These are phyloP conservation scores for Sebastes trivittatus DNA, from an alignment of 2,797 vertebrate species.

Conservation along the genomic window DNA sequence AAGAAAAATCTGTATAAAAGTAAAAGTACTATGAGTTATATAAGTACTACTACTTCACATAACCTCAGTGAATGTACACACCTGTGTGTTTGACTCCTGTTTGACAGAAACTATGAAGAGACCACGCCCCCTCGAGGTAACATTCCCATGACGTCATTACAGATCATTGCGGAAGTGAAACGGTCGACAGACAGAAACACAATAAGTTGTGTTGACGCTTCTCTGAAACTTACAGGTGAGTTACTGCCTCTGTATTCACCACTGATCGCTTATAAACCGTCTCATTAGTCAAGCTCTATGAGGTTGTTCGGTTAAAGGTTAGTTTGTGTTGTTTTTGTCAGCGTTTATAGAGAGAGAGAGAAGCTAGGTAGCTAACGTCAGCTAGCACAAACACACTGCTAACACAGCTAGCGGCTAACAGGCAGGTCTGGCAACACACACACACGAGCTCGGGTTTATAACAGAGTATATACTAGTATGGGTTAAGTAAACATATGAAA, in stretches of 20 bases:
- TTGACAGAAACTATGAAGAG: not conserved
- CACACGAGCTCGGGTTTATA: fast-evolving
- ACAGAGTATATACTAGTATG: fast-evolving
- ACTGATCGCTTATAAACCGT: fast-evolving
- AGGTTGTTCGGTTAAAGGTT: not conserved
- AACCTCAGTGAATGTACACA: not conserved
- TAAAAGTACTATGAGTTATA: not conserved
- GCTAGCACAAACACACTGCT: slow-evolving; percentile 41
- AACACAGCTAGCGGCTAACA: slow-evolving; percentile 35
- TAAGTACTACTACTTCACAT: not conserved
- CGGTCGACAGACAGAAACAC: slow-evolving; percentile 37
- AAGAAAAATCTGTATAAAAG: not conserved
- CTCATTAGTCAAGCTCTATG: fast-evolving
- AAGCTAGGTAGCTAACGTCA: slow-evolving; percentile 36
- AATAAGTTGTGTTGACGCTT: slow-evolving; percentile 42
- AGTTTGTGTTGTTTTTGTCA: slow-evolving; percentile 15
- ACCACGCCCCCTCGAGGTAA: slow-evolving; percentile 36
- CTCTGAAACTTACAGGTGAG: slow-evolving; percentile 39
- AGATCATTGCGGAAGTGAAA: slow-evolving; percentile 70
- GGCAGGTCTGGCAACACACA: not conserved
- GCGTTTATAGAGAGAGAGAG: not conserved
- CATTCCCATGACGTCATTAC: slow-evolving; percentile 54
- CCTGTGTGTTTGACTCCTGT: not conserved
- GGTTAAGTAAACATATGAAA: fast-evolving
- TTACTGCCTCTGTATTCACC: fast-evolving